Percentiles rank a stretch among this genome's conserved stretches.
phyloP scores from a whole-genome alignment of 2,797 vertebrate species.

The Danio choprae region DNA sequence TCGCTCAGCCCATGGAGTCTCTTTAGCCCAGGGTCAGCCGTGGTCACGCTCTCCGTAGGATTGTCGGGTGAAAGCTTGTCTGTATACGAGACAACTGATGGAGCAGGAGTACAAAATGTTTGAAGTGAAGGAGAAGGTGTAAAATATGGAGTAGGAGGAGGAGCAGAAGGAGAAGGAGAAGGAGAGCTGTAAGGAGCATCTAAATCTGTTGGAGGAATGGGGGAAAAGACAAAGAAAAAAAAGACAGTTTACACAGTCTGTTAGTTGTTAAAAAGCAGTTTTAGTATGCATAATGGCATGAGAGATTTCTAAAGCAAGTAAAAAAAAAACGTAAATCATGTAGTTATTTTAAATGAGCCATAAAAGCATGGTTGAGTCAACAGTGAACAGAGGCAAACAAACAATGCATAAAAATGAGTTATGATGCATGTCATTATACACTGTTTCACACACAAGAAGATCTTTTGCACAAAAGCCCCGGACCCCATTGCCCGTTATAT shows the following conservation, averaged over 20 bases:
- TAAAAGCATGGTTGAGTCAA: too few species aligned
- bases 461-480: not conserved
- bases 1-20: conserved; percentile 77
- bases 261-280: conserved; percentile 16
- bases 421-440: too few species aligned
- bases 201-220: conserved; percentile 53
- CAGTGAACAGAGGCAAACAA: too few species aligned
- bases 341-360: not conserved
- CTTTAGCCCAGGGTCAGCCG: conserved; percentile 73
- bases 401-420: too few species aligned
- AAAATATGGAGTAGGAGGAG: conserved; percentile 48
- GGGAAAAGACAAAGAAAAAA: conserved; percentile 10
- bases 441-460: too few species aligned
- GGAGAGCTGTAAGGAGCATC: conserved; percentile 36
- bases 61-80: conserved; percentile 53
- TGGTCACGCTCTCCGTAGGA: conserved; percentile 67
- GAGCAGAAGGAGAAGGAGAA: conserved; percentile 20
- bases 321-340: not conserved
- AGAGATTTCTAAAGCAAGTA: conserved; percentile 9
- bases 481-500: not conserved
- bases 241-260: not conserved
- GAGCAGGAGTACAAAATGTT: not conserved
- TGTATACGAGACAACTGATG: conserved; percentile 37
- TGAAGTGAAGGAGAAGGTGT: conserved; percentile 48
- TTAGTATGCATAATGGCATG: conserved; percentile 20